Evolutionary conservation across 2,888 invertebrate genomes (phyloP).

Genomic region (Melitaea athalia): DNA sequence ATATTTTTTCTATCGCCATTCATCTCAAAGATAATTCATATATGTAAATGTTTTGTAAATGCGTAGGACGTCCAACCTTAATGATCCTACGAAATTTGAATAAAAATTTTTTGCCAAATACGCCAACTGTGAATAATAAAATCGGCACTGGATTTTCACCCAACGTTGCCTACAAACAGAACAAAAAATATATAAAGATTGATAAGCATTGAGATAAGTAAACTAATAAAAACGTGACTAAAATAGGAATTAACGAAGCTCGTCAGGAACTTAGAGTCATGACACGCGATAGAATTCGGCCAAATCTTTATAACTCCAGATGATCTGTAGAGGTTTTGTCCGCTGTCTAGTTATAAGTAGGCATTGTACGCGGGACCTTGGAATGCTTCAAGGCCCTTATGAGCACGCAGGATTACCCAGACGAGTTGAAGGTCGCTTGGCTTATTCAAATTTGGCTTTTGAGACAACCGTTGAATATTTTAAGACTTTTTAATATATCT

Average conservation of each 20-base stretch:
- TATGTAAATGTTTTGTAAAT: neutral
- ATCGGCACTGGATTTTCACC: neutral
- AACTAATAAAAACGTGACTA: slow-evolving; percentile 6
- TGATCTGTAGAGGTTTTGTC: slow-evolving; percentile 23
- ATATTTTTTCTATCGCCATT: too few species aligned
- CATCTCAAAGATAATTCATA: neutral
- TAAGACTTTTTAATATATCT: neutral
- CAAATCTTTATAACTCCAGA: neutral
- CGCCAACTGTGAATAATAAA: neutral
- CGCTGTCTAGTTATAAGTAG: slow-evolving; percentile 35
- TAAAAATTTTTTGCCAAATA: neutral
- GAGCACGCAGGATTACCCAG: slow-evolving; percentile 68
- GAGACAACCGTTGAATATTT: slow-evolving; percentile 30
- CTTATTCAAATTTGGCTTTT: slow-evolving; percentile 46
- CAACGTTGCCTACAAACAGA: neutral
- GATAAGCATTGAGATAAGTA: neutral
- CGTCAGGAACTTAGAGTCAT: neutral
- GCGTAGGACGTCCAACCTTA: neutral
- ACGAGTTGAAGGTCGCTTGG: slow-evolving; percentile 57
- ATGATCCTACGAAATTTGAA: neutral
- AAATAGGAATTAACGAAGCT: slow-evolving; percentile 2
- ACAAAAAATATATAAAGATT: neutral
- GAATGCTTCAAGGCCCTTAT: slow-evolving; percentile 60
- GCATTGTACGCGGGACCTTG: slow-evolving; percentile 63
- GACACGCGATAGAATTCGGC: slow-evolving; percentile 8